Conservation (phyloP, 2,113 vertebrate genomes). For the Papio anubis region DNA sequence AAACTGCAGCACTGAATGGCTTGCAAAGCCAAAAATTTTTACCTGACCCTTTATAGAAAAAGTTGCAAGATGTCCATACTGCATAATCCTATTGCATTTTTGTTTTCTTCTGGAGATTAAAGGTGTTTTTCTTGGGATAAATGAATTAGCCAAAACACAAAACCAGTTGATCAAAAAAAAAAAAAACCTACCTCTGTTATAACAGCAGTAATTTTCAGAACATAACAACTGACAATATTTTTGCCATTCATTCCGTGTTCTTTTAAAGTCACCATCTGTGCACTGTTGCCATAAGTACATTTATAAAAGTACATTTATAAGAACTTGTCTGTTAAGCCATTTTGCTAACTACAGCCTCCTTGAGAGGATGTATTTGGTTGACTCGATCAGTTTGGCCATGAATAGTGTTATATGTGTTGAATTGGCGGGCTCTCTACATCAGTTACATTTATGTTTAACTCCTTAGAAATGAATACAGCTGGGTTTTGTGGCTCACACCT, state of each 20-base stretch:
- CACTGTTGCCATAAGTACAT: constrained; percentile 81
- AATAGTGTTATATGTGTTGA: constrained; percentile 94
- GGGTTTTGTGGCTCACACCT: too few species aligned
- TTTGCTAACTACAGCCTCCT: constrained; percentile 95
- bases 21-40: not conserved
- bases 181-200: constrained; percentile 82
- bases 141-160: constrained; percentile 86
- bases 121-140: constrained; percentile 87
- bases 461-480: constrained; percentile 94
- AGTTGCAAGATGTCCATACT: constrained; percentile 82
- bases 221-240: constrained; percentile 83
- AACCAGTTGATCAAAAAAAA: constrained; percentile 82
- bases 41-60: not conserved
- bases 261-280: constrained; percentile 84
- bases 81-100: constrained; percentile 85
- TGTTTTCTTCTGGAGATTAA: constrained; percentile 87
- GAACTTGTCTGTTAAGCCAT: constrained; percentile 88
- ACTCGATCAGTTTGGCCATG: constrained; percentile 91
- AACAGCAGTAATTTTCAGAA: constrained; percentile 85
- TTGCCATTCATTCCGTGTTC: constrained; percentile 84
- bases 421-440: constrained; percentile 95
- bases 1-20: not conserved
- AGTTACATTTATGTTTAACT: constrained; percentile 94
- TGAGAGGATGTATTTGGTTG: constrained; percentile 94
- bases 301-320: constrained; percentile 80